Evolutionary conservation across 1,140 invertebrate species (phyloP).

Genomic region (Adelges cooleyi): DNA sequence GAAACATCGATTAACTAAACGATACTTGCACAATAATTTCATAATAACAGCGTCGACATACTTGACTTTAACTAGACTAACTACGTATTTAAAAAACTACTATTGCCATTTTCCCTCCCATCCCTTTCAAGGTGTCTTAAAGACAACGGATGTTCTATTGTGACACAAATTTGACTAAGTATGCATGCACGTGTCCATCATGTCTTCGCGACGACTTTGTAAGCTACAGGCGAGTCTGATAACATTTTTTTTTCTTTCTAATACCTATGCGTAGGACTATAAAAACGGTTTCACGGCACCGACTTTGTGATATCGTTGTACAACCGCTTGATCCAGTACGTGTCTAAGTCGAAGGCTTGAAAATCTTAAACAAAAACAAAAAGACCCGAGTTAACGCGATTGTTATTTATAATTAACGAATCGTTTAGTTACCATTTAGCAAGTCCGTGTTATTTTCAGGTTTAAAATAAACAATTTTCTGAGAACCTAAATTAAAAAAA

Average conservation of each 20-base stretch:
- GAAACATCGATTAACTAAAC: constrained; percentile 20
- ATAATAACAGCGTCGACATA: background rate
- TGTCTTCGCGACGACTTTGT: constrained; percentile 9
- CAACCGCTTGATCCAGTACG: constrained; percentile 22
- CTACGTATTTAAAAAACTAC: constrained; percentile 19
- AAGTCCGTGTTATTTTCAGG: background rate
- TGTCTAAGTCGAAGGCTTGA: constrained; percentile 25
- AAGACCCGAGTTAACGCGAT: too few species aligned
- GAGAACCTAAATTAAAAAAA: constrained; percentile 2
- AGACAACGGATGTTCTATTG: constrained; percentile 14
- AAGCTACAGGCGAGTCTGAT: constrained; percentile 16
- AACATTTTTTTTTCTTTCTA: constrained; percentile 21
- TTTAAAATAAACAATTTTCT: constrained; percentile 23
- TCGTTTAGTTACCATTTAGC: too few species aligned
- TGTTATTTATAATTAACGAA: too few species aligned
- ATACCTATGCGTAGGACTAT: background rate
- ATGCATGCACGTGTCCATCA: background rate
- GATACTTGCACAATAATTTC: constrained; percentile 17
- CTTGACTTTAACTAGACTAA: constrained; percentile 12
- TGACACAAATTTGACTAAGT: constrained; percentile 10
- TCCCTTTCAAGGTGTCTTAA: constrained; percentile 2
- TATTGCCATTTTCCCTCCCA: constrained; percentile 6
- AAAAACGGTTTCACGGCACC: background rate
- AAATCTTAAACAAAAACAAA: background rate
- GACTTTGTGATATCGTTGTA: constrained; percentile 22